Percentiles rank a stretch among this genome's conserved stretches.
phyloP scores from a whole-genome alignment of 2,797 vertebrate species.

The Chelidonichthys spinosus region DNA sequence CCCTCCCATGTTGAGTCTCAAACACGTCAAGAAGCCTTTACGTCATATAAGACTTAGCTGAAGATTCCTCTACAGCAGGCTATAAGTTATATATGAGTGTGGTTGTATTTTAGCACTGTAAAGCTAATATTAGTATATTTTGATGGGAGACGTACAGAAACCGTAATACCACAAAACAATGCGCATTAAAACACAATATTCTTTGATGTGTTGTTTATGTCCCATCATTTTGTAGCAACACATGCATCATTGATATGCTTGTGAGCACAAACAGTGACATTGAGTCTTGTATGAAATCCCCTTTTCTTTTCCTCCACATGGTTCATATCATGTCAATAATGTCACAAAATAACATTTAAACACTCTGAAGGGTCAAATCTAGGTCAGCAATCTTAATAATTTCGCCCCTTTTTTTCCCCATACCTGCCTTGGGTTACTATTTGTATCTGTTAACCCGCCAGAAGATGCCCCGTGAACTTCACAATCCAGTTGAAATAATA shows the following conservation, averaged over 20 bases:
- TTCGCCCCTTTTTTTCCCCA: not conserved
- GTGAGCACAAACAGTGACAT: too few species aligned
- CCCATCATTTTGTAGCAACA: not conserved
- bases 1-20: not conserved
- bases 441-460: slow-evolving; percentile 17
- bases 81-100: too few species aligned
- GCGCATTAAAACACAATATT: not conserved
- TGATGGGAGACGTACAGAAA: not conserved
- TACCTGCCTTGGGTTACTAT: slow-evolving; percentile 12
- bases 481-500: slow-evolving; percentile 50
- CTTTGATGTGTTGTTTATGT: not conserved
- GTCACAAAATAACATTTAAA: slow-evolving; percentile 15
- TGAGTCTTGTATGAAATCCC: not conserved
- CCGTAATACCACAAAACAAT: not conserved
- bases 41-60: not conserved
- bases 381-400: slow-evolving; percentile 13
- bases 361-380: slow-evolving; percentile 16
- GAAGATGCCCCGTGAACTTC: slow-evolving; percentile 41
- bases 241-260: not conserved
- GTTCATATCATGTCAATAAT: not conserved
- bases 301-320: not conserved
- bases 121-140: not conserved
- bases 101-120: too few species aligned
- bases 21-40: not conserved
- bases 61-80: not conserved